Conservation (phyloP, 2,113 vertebrate genomes). For the Brachyistius frenatus region DNA sequence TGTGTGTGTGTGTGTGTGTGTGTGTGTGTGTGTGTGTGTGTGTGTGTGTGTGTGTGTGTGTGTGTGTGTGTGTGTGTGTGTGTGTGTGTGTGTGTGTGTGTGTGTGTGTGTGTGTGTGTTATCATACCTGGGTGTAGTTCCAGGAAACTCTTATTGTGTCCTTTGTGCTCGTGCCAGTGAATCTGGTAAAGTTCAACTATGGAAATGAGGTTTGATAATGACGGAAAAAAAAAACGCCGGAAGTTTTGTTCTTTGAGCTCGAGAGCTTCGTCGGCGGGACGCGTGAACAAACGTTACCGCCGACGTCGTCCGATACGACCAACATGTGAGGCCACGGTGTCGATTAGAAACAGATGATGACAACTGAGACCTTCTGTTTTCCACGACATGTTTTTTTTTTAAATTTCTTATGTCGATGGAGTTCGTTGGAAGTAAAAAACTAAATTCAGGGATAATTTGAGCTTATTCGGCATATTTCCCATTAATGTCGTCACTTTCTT, state of each 20-base stretch:
- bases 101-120: constrained; percentile 21
- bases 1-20: constrained; percentile 24
- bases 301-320: no score
- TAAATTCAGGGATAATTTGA: no score
- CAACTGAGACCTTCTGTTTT: no score
- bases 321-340: no score
- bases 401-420: no score
- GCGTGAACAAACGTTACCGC: no score
- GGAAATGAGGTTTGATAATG: constrained; percentile 11
- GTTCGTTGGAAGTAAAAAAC: no score
- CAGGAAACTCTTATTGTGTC: constrained; percentile 10
- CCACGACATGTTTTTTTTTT: no score
- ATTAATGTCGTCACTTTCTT: no score
- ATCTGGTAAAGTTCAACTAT: background rate
- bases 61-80: constrained; percentile 29
- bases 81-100: constrained; percentile 30
- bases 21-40: no score
- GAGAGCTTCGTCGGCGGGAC: background rate
- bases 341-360: no score
- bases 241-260: constrained; percentile 4
- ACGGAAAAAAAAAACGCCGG: background rate
- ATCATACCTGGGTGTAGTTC: background rate
- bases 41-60: constrained; percentile 35
- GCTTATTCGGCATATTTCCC: no score
- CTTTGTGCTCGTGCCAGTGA: constrained; percentile 1